A percentile compares a stretch with the other conserved stretches of the same genome.
Evolutionary conservation across 2,797 vertebrate genomes (phyloP).

Genomic region (Myripristis murdjan): DNA sequence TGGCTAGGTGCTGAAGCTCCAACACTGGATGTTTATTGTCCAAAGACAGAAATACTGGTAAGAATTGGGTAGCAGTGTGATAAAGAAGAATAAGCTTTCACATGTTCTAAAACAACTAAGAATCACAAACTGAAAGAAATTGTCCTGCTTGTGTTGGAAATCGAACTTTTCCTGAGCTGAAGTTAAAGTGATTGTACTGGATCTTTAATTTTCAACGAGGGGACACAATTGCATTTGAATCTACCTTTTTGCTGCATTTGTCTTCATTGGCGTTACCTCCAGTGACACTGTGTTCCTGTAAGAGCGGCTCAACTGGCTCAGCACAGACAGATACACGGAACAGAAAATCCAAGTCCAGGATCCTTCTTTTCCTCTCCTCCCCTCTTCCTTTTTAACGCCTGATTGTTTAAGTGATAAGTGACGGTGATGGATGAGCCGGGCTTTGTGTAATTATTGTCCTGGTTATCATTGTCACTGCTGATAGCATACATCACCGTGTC

Average conservation of each 20-base stretch:
- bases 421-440: conserved; percentile 84
- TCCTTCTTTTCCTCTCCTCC: conserved; percentile 55
- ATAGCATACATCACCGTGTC: conserved; percentile 83
- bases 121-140: too few species aligned
- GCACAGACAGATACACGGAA: conserved; percentile 37
- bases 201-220: conserved; percentile 1
- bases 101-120: too few species aligned
- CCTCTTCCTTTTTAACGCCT: conserved; percentile 70
- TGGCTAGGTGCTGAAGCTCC: too few species aligned
- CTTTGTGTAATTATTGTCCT: conserved; percentile 86
- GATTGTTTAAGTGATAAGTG: conserved; percentile 86
- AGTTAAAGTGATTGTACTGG: too few species aligned
- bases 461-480: conserved; percentile 84
- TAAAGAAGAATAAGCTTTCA: too few species aligned
- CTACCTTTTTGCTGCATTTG: conserved; percentile 8
- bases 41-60: too few species aligned
- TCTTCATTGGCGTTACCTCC: conserved; percentile 27
- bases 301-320: conserved; percentile 50
- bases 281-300: conserved; percentile 15
- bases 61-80: too few species aligned
- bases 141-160: too few species aligned
- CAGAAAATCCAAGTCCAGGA: conserved; percentile 54
- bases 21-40: too few species aligned
- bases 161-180: too few species aligned
- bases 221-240: neutral